Evolutionary conservation across 2,888 invertebrate genomes (phyloP).

Genomic region (Acheta domesticus): DNA sequence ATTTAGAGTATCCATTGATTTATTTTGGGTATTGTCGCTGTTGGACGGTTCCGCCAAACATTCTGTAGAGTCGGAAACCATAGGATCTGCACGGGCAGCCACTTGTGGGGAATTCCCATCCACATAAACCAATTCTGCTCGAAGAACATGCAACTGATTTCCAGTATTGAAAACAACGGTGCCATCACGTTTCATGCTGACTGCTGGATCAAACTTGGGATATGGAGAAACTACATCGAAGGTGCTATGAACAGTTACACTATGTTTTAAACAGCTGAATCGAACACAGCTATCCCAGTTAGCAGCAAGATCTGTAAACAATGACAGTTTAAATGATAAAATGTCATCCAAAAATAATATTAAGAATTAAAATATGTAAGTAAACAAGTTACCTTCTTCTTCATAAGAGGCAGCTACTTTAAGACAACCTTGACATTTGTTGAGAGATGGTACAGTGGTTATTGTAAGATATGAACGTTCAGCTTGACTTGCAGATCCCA

Average conservation of each 20-base stretch:
- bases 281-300: constrained; percentile 59
- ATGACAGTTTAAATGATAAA: too few relatives aligned
- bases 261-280: constrained; percentile 78
- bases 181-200: constrained; percentile 51
- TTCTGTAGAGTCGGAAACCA: not conserved
- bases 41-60: not conserved
- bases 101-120: not conserved
- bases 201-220: constrained; percentile 61
- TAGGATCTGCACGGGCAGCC: not conserved
- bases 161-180: constrained; percentile 80
- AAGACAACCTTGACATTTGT: constrained; percentile 59
- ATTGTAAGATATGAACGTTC: constrained; percentile 58
- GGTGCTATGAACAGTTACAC: constrained; percentile 87
- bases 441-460: constrained; percentile 62
- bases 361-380: not conserved
- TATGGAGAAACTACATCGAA: constrained; percentile 86
- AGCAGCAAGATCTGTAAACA: constrained; percentile 50
- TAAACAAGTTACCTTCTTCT: constrained; percentile 48
- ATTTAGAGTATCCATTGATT: not conserved
- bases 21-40: not conserved
- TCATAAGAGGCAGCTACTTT: constrained; percentile 52
- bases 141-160: constrained; percentile 74
- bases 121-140: not conserved
- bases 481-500: constrained; percentile 27
- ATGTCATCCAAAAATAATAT: not conserved